Conservation (phyloP, 2,888 invertebrate species). For the Limnephilus lunatus region DNA sequence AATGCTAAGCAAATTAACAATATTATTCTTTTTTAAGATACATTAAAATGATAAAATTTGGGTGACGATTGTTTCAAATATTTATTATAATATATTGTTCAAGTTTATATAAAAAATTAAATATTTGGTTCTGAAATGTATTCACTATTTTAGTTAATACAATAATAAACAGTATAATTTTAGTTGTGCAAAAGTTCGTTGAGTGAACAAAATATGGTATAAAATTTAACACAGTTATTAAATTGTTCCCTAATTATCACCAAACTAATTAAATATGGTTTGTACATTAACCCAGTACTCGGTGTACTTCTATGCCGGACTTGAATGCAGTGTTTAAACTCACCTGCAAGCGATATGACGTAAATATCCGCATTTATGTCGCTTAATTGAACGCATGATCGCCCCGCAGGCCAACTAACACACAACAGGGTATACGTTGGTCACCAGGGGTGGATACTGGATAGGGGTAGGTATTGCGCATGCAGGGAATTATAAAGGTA, state of each 20-base stretch:
- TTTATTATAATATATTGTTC: too few species aligned
- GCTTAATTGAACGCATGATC: slow-evolving; percentile 32
- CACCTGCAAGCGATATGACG: slow-evolving; percentile 13
- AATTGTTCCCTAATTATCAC: not conserved
- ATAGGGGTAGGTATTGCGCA: not conserved
- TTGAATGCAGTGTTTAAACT: not conserved
- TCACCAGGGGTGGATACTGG: not conserved
- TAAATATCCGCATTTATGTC: not conserved
- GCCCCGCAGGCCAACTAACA: not conserved
- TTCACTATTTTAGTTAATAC: too few species aligned
- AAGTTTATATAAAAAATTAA: too few species aligned
- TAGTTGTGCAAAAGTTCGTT: not conserved
- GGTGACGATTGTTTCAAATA: too few species aligned
- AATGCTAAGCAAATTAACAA: too few species aligned
- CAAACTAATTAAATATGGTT: not conserved
- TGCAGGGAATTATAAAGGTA: not conserved
- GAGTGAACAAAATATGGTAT: not conserved
- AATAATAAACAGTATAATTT: too few species aligned
- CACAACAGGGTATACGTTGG: not conserved
- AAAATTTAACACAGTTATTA: not conserved
- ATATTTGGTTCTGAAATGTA: too few species aligned
- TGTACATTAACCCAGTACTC: not conserved
- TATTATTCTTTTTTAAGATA: too few species aligned
- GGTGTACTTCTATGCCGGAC: not conserved
- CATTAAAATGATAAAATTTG: too few species aligned